Evolutionary conservation across 2,113 vertebrate genomes (phyloP).

Genomic region (Myotis brandtii): DNA sequence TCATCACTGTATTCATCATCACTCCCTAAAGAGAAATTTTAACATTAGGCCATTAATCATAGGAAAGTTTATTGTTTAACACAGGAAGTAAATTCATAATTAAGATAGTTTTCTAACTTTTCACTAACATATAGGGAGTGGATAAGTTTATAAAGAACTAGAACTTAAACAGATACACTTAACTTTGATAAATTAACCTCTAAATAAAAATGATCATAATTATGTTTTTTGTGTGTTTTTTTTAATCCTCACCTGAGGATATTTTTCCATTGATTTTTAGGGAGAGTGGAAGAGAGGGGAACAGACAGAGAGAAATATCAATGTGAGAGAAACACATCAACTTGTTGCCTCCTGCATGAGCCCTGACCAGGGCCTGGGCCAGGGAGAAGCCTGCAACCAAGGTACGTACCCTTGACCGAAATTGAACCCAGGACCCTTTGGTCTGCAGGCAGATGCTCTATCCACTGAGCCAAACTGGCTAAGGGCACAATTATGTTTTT

Average conservation of each 20-base stretch:
- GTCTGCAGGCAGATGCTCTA: too few relatives aligned
- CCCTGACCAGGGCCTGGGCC: too few relatives aligned
- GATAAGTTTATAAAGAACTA: not conserved
- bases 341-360: too few relatives aligned
- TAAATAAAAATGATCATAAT: not conserved
- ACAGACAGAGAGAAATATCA: too few relatives aligned
- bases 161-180: not conserved
- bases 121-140: not conserved
- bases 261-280: not conserved
- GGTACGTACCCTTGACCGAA: too few relatives aligned
- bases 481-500: not conserved
- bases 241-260: too few relatives aligned
- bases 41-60: slow-evolving; percentile 20
- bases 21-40: slow-evolving; percentile 89
- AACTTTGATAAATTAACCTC: not conserved
- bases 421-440: too few relatives aligned
- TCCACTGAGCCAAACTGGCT: too few relatives aligned
- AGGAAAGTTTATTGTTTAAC: not conserved
- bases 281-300: too few relatives aligned
- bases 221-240: not conserved
- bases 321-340: too few relatives aligned
- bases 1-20: slow-evolving; percentile 99
- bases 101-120: slow-evolving; percentile 16
- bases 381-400: too few relatives aligned
- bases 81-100: not conserved